Evolutionary conservation across 1,140 invertebrate species (phyloP), one percentile per base, ranked within the genome.

Genomic region (Formica selysi): DNA sequence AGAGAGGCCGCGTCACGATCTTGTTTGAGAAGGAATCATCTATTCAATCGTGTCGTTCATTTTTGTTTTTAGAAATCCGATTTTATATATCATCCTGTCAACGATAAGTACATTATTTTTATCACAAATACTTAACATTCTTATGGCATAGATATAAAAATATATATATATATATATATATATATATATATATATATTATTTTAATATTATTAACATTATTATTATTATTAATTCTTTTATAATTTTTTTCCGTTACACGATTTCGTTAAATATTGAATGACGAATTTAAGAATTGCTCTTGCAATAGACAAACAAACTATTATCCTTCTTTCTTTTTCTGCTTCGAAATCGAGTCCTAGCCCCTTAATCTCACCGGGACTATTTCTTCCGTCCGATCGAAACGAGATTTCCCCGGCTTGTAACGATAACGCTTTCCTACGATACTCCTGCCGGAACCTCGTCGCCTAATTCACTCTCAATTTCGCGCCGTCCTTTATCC

Each of bases 391-490:
- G 32, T 57, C 51, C 7, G 54, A 61, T 19, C 38, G 38, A 74
- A 36, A 73, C 78, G 67, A 81, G 54, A 61, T 83, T 74, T 74
- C n/a, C 38, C n/a, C 26, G 51, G 4, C 19, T n/a, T 29, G 13
- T 48, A 38, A 81, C 36, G 54, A 54, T 29, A 61, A 81, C 51
- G 51, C 36, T 26, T 51, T 81, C 71, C 19, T 59, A 59, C 11
- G 13, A 83, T 61, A 62, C n/a, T 32, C n/a, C 41, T 26, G 41
- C 38, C 13, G 68, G 79, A 83, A 83, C 79, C 68, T 83, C 79
- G 79, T 74, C 79, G 79, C 68, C 79, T 62, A 48, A 74, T 73
- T 73, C 29, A 61, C 32, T 71, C 36, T 59, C 54, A 26, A 73
- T 48, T 73, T 61, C 41, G 57, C 38, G 41, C 7, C 22, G 67